Evolutionary conservation across 2,113 vertebrate genomes (phyloP), one percentile per base, ranked within the genome.

Genomic region (Ramphastos sulfuratus): DNA sequence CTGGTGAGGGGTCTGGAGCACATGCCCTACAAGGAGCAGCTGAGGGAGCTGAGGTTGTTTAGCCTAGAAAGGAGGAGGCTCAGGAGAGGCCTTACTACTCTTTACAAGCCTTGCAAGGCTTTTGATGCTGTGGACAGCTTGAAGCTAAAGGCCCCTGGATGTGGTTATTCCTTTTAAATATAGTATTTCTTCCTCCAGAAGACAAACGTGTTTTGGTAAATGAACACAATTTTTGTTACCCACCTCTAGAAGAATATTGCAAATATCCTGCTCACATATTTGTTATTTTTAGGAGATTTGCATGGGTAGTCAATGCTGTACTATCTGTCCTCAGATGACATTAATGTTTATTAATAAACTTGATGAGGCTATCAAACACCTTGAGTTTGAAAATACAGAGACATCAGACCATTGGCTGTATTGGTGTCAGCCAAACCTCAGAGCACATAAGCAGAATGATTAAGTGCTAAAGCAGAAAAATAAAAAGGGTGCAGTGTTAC

Each of bases 301-400:
- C 42, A 30, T 75, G 67, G 33, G 44, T 61, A 69, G 58, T 92
- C 65, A 55, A 58, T 85, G 73, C 18, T 37, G 39, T 71, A 35
- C 37, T 63, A 52, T 77, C 76, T 81, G 44, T 93, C 73, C 73
- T 94, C 85, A 75, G 87, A 94, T 58, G 58, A 27, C 79, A 88
- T 55, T 82, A 60, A 69, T 85, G 50, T 85, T 91, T 91, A 77
- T 92, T 92, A 65, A 87, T 85, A 85, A 85, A 69, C 69, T 61
- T 67, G 31, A 70, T 46, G 56, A 80, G 82, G 42, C 39, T 75
- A 67, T 87, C 64, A 64, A 91, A 56, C 33, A 83, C 64, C 55
- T 54, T 65, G 64, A 91, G 58, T 72, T 87, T 80, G 85, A 81
- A 73, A 48, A 56, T 54, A 66, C 14, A 48, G 63, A 76, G 20